A percentile compares a stretch with the other conserved stretches of the same genome.
Evolutionary conservation across 1,140 invertebrate genomes (phyloP).

Genomic region (Geopemphigus sp.): DNA sequence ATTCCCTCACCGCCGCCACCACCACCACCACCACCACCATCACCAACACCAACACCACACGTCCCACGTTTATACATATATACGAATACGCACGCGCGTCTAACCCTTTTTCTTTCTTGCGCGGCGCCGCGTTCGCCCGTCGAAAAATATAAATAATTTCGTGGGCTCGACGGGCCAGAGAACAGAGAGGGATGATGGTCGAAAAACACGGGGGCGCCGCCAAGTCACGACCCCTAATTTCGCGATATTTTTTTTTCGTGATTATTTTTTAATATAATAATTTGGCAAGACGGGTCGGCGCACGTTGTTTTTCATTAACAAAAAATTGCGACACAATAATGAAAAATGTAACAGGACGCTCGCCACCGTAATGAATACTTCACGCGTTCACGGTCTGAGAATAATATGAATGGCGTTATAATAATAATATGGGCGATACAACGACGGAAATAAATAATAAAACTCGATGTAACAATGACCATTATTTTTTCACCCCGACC

Average conservation of each 20-base stretch:
- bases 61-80: no score
- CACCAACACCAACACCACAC: no score
- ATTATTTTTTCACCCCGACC: neutral
- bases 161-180: constrained; percentile 9
- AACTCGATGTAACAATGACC: constrained; percentile 8
- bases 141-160: constrained; percentile 46
- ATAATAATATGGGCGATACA: neutral
- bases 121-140: constrained; percentile 40
- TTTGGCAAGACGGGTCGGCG: constrained; percentile 45
- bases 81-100: neutral
- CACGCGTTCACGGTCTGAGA: constrained; percentile 32
- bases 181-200: constrained; percentile 26
- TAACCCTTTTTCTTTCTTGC: constrained; percentile 46
- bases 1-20: neutral
- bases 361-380: constrained; percentile 24
- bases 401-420: constrained; percentile 28
- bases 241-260: constrained; percentile 24
- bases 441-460: neutral
- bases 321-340: constrained; percentile 41
- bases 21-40: no score
- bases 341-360: constrained; percentile 46
- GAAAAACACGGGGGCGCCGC: constrained; percentile 33
- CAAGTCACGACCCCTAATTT: constrained; percentile 47
- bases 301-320: constrained; percentile 44
- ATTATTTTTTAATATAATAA: constrained; percentile 49